Percentiles rank a stretch among this genome's conserved stretches.
phyloP scores from a whole-genome alignment of 1,140 invertebrate genomes.

The Ericerus pela region DNA sequence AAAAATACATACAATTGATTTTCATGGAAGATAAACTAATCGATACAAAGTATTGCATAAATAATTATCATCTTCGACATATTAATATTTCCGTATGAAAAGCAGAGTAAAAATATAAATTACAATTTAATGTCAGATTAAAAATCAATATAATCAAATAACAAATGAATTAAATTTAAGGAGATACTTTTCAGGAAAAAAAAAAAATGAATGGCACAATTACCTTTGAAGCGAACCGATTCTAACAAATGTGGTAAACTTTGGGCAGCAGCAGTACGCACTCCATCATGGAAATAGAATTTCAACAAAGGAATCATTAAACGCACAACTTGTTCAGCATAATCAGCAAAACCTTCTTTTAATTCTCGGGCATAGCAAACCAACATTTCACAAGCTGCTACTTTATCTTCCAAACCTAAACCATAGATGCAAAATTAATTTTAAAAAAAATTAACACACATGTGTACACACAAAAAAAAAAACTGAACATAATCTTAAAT shows the following conservation, averaged over 20 bases:
- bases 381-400: constrained; percentile 97
- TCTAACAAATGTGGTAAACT: constrained; percentile 86
- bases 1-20: constrained; percentile 12
- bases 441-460: too few species aligned
- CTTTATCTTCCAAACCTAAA: constrained; percentile 89
- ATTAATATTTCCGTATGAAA: too few species aligned
- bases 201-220: neutral
- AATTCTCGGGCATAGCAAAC: constrained; percentile 96
- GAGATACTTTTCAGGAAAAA: too few species aligned
- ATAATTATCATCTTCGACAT: too few species aligned
- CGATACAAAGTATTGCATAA: too few species aligned
- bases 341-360: constrained; percentile 89
- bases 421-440: neutral
- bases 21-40: neutral
- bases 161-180: too few species aligned
- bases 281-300: constrained; percentile 98
- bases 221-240: constrained; percentile 74
- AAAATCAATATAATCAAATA: neutral
- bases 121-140: neutral
- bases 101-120: too few species aligned
- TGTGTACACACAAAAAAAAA: too few species aligned
- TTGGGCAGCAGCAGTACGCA: constrained; percentile 81
- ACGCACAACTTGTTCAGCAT: constrained; percentile 84
- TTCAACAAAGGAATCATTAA: constrained; percentile 94
- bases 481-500: too few species aligned